Evolutionary conservation across 2,888 invertebrate species (phyloP).

Genomic region (Phaedon cochleariae): DNA sequence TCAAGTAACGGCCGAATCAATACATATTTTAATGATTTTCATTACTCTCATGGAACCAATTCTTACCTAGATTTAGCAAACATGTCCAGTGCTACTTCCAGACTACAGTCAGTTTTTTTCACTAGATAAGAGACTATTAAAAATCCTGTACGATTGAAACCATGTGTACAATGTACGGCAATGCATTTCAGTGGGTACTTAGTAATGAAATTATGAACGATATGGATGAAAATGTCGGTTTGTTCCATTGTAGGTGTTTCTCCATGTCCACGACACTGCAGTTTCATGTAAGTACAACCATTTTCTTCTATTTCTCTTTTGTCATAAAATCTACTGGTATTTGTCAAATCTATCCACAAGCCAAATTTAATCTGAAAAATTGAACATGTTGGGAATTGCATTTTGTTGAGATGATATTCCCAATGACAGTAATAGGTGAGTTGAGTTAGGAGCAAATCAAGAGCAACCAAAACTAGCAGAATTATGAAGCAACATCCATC

Average conservation of each 20-base stretch:
- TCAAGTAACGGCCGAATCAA: no score
- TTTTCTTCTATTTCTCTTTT: conserved; percentile 78
- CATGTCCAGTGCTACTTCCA: conserved; percentile 82
- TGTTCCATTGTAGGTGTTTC: conserved; percentile 91
- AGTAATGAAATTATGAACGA: conserved; percentile 81
- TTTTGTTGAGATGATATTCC: neutral
- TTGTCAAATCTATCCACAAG: conserved; percentile 96
- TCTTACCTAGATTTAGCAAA: conserved; percentile 75
- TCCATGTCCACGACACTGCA: conserved; percentile 90
- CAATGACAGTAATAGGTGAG: neutral
- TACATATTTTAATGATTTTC: no score
- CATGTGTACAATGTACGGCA: conserved; percentile 96
- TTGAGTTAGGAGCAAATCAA: no score
- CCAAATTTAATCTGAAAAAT: conserved; percentile 81
- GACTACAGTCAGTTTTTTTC: conserved; percentile 81
- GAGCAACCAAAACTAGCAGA: no score
- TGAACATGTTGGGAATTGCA: conserved; percentile 1
- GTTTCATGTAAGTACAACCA: conserved; percentile 85
- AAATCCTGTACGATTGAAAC: conserved; percentile 98
- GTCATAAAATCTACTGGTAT: conserved; percentile 93
- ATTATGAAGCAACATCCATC: no score
- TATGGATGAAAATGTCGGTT: conserved; percentile 80
- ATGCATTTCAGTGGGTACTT: conserved; percentile 82
- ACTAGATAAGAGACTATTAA: conserved; percentile 92
- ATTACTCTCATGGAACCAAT: no score